A percentile compares a stretch with the other conserved stretches of the same genome.
Conservation (phyloP, 2,888 invertebrate genomes). For the Gortyna flavago region DNA sequence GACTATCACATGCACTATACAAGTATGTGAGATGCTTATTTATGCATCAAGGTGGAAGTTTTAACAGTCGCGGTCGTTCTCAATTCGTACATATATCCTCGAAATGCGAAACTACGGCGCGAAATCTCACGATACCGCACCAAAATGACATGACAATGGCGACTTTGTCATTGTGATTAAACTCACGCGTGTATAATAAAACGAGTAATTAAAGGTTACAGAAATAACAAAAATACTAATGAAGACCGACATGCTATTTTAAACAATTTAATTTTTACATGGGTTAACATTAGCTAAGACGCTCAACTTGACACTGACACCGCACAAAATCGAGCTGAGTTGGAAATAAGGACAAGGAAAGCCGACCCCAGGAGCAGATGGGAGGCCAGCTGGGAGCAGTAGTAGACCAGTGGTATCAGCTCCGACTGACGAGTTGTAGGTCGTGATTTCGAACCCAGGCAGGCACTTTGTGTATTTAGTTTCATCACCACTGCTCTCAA, state of each 20-base stretch:
- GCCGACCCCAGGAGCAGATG: no score
- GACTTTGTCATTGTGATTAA: conserved; percentile 38
- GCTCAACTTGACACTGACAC: not conserved
- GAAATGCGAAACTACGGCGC: conserved; percentile 10
- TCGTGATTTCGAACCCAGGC: no score
- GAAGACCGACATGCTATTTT: not conserved
- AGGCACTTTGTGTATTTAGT: no score
- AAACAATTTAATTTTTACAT: not conserved
- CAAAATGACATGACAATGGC: conserved; percentile 42
- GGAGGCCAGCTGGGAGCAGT: no score
- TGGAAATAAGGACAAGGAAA: not conserved
- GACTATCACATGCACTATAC: not conserved
- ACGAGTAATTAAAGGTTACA: conserved; percentile 6
- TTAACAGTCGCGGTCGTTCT: conserved; percentile 2
- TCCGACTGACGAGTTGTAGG: no score
- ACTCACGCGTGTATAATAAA: not conserved
- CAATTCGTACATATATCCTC: conserved; percentile 16
- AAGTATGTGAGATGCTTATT: not conserved
- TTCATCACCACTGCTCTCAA: no score
- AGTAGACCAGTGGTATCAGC: no score
- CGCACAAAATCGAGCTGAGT: not conserved
- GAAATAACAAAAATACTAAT: conserved; percentile 22
- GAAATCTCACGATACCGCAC: conserved; percentile 50
- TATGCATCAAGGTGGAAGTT: not conserved
- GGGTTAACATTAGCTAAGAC: not conserved